Base-by-base conservation (phyloP, 2,888 invertebrate species). In the Drosophila pseudotalamancana region DNA sequence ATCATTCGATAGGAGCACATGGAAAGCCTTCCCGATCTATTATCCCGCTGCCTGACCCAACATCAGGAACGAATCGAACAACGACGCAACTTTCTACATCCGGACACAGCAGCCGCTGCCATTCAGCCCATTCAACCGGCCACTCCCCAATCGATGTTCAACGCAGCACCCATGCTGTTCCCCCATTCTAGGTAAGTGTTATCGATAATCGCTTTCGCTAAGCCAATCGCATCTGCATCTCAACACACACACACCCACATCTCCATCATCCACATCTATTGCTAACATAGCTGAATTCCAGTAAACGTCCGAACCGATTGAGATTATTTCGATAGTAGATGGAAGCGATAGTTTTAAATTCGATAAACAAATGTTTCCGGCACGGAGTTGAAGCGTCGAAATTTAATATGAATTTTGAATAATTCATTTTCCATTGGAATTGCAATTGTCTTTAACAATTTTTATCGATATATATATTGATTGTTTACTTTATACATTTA, bases 41-140 rank as follows among this genome's bases (percentile, higher is more conserved):
- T 97, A 91, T 94, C 96, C 46, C 92, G 95, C 77, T 95, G 95
- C 88, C 92, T 95, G 81, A 94, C 94, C 83, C 94, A 94, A 82
- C 94, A 96, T 92, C 95, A 96, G 92, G 96, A 96, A 90, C 93
- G 96, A 77, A 93, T 95, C 81, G 97, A 97, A 89, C 96, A 96
- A 90, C 92, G 96, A 70, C 94, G 95, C 69, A 96, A 97, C 92
- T 97, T 96, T 92, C 93, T 97, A 71, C 97, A 97, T 92, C 97
- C 97, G 42, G 97, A 97, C 90, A 95, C 96, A 64, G 97, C 97
- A 68, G 96, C 95, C 43, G 92, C 87, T 16, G 78, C 86, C 35
- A 59, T 72, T 16, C 72, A 74, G 35, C 88, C 87, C 74, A 93
- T 91, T 79, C 93, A 92, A 69, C 90, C 86, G 77, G 87, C 88